Percentiles rank a stretch among this genome's conserved stretches.
phyloP scores from a whole-genome alignment of 2,113 vertebrate species.

The Perca flavescens region DNA sequence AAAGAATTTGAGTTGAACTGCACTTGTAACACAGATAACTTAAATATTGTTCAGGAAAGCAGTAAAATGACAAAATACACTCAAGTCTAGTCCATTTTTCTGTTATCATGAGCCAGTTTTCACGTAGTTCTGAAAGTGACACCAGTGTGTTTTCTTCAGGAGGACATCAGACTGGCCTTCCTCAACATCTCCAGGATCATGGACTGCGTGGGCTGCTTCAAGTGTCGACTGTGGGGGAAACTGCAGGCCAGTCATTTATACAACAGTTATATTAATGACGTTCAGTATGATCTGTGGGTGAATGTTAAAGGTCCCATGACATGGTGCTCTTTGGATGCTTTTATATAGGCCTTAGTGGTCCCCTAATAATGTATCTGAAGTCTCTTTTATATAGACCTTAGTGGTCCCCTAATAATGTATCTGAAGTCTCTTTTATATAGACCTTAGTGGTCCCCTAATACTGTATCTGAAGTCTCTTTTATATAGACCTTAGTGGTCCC shows the following conservation, averaged over 20 bases:
- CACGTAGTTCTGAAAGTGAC: neutral
- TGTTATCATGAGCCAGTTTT: neutral
- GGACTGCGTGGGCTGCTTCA: constrained; percentile 96
- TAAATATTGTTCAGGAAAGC: no score
- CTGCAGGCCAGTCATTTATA: constrained; percentile 84
- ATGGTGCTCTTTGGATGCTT: no score
- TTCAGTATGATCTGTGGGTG: neutral
- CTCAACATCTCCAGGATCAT: constrained; percentile 96
- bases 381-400: no score
- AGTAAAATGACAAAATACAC: neutral
- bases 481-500: no score
- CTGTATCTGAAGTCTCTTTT: no score
- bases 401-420: no score
- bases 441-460: no score
- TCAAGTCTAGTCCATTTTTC: neutral
- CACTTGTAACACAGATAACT: no score
- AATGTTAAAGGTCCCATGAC: neutral
- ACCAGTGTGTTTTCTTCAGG: constrained; percentile 76
- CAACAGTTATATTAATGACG: neutral
- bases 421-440: no score
- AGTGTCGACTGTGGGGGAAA: constrained; percentile 96
- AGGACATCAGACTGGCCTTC: constrained; percentile 92
- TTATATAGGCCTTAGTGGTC: no score
- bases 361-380: no score
- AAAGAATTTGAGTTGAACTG: no score